Evolutionary conservation across 2,113 vertebrate genomes (phyloP).

Genomic region (Cebus imitator): DNA sequence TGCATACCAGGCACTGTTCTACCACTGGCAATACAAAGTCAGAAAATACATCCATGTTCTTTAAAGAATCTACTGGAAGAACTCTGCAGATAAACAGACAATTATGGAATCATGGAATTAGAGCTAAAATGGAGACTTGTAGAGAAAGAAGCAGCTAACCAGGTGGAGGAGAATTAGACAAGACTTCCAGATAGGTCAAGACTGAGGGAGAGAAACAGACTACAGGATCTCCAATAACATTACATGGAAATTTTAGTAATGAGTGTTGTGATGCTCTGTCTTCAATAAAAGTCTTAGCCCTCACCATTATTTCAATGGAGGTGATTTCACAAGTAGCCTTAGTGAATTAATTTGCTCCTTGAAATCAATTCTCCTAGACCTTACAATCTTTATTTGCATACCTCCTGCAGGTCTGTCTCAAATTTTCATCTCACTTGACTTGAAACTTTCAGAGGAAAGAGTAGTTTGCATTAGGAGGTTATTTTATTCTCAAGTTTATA

Average conservation of each 20-base stretch:
- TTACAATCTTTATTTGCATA: neutral
- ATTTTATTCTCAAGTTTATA: slow-evolving; percentile 18
- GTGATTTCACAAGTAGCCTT: neutral
- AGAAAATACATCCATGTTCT: neutral
- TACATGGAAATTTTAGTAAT: neutral
- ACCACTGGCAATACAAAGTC: neutral
- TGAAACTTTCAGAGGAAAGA: slow-evolving; percentile 1
- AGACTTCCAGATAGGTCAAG: neutral
- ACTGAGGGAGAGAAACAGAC: neutral
- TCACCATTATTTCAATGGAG: neutral
- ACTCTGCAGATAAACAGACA: neutral
- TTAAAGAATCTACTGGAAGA: neutral
- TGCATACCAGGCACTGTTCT: neutral
- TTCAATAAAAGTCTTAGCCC: neutral
- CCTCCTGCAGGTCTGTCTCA: neutral
- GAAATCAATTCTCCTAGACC: neutral
- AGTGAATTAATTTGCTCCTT: neutral
- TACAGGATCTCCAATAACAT: too few species aligned
- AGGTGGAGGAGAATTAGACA: neutral
- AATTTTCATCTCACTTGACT: neutral
- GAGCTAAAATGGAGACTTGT: neutral
- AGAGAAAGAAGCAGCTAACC: neutral
- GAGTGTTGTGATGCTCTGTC: neutral
- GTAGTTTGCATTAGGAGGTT: neutral
- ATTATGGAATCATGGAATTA: neutral